phyloP scores from a whole-genome alignment of 2,113 vertebrate species.

The Lycaon pictus region DNA sequence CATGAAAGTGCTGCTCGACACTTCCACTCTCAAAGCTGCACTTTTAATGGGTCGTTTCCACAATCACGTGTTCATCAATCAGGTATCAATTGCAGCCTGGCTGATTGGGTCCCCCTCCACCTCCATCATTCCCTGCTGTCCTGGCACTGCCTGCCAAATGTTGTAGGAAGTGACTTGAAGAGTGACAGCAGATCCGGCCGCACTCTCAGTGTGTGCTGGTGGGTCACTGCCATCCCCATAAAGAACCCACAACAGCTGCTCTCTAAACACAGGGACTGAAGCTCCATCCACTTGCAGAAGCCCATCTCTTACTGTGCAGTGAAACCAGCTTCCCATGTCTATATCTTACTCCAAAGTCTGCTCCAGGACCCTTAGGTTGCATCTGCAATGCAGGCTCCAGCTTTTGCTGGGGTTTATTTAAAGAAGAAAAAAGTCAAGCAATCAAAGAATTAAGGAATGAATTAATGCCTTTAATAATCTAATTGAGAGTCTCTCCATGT shows the following conservation, averaged over 20 bases:
- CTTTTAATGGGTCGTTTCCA: constrained; percentile 76
- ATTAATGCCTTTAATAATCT: neutral
- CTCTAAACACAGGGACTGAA: constrained; percentile 68
- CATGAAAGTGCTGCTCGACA: neutral
- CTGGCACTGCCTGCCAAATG: constrained; percentile 84
- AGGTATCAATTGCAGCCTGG: constrained; percentile 79
- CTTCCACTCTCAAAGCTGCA: neutral
- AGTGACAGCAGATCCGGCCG: constrained; percentile 60
- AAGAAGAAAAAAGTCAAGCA: neutral
- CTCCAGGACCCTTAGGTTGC: neutral
- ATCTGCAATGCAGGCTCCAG: neutral
- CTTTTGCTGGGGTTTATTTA: neutral
- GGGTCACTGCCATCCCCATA: constrained; percentile 68
- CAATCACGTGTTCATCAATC: constrained; percentile 78
- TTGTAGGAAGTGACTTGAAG: constrained; percentile 77
- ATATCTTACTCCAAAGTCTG: neutral
- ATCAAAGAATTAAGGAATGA: neutral
- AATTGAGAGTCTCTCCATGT: neutral
- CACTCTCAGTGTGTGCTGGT: constrained; percentile 58
- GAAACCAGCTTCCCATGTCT: neutral
- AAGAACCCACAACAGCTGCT: constrained; percentile 78
- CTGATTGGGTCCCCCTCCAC: constrained; percentile 77
- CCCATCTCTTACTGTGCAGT: constrained; percentile 43
- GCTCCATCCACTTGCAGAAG: constrained; percentile 70
- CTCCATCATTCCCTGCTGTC: constrained; percentile 80